These are phyloP conservation scores for Drosophila burlai DNA, from an alignment of 1,140 invertebrate genomes.

Conservation along the genomic window DNA sequence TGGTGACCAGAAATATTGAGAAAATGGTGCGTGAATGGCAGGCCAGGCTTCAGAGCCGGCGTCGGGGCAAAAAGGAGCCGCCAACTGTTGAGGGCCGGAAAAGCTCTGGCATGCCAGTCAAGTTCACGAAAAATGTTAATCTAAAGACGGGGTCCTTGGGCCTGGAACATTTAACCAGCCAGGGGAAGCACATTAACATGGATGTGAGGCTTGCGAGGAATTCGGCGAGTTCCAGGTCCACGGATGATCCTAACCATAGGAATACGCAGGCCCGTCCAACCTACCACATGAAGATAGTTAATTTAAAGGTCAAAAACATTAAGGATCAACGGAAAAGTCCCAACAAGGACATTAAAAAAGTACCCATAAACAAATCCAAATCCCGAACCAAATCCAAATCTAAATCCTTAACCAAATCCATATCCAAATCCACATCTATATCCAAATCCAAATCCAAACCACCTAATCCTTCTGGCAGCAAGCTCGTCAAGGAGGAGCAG, in stretches of 20 bases:
- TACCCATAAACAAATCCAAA: too few species aligned
- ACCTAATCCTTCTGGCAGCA: neutral
- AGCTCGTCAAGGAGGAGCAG: constrained; percentile 23
- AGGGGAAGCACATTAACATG: neutral
- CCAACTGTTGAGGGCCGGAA: neutral
- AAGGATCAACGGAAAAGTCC: neutral
- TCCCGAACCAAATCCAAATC: neutral
- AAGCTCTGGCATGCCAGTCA: neutral
- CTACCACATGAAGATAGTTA: constrained; percentile 4
- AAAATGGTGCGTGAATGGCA: constrained; percentile 10
- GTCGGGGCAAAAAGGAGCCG: neutral
- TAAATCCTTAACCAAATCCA: too few species aligned
- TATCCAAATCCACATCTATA: neutral
- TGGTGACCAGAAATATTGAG: constrained; percentile 2
- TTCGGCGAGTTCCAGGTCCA: neutral
- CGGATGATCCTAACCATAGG: neutral
- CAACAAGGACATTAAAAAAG: too few species aligned
- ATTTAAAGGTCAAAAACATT: neutral
- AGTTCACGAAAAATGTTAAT: neutral
- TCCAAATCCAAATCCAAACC: neutral
- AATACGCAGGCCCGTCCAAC: neutral
- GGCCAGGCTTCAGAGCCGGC: neutral
- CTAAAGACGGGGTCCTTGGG: too few species aligned
- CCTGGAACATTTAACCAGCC: too few species aligned
- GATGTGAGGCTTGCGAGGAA: neutral